These are phyloP conservation scores for Nomada flava DNA, from an alignment of 2,888 invertebrate genomes.

Conservation along the genomic window DNA sequence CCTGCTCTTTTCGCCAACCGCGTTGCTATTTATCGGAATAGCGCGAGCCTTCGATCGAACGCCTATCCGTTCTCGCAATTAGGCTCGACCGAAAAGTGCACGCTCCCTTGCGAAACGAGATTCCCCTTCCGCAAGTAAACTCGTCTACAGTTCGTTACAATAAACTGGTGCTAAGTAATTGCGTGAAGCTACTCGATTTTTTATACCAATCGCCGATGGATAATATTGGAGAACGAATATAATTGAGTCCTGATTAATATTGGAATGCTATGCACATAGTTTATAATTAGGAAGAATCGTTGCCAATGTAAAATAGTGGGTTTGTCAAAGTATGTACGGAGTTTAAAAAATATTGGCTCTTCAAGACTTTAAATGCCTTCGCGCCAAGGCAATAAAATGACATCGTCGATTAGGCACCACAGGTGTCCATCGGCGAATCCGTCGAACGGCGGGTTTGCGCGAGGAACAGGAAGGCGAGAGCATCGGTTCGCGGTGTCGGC, in stretches of 20 bases:
- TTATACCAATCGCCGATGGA: not conserved
- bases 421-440: too few relatives aligned
- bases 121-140: conserved; percentile 28
- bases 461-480: conserved; percentile 59
- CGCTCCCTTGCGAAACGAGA: conserved; percentile 45
- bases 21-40: conserved; percentile 36
- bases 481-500: conserved; percentile 33
- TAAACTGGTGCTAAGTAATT: not conserved
- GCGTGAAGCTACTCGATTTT: too few relatives aligned
- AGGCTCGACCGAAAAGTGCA: conserved; percentile 38
- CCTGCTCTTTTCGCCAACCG: conserved; percentile 43
- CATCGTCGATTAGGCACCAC: too few relatives aligned
- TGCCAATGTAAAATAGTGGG: too few relatives aligned
- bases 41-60: conserved; percentile 36
- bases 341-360: too few relatives aligned
- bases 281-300: too few relatives aligned
- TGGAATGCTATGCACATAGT: too few relatives aligned
- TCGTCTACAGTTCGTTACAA: not conserved
- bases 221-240: too few relatives aligned
- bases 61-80: conserved; percentile 51
- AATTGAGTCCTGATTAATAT: too few relatives aligned
- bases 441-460: not conserved
- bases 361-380: too few relatives aligned
- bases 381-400: too few relatives aligned
- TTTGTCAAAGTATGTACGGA: too few relatives aligned